Evolutionary conservation across 2,797 vertebrate species (phyloP).

Genomic region (Balearica regulorum): DNA sequence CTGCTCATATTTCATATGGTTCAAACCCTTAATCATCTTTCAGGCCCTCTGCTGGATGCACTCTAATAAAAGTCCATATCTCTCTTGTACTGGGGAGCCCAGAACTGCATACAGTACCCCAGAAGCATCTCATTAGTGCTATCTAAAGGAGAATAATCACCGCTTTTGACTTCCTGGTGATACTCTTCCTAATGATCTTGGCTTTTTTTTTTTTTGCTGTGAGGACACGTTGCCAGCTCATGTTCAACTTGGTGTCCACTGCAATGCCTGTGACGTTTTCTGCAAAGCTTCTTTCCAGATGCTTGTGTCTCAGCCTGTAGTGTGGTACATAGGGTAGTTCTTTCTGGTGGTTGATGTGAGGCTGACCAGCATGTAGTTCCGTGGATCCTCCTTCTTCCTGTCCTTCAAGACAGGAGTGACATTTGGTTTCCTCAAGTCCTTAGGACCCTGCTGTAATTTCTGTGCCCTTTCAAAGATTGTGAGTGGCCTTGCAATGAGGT

Average conservation of each 20-base stretch:
- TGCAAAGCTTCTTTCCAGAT: background rate
- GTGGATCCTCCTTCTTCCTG: background rate
- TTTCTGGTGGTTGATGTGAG: background rate
- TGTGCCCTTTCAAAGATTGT: background rate
- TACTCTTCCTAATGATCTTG: background rate
- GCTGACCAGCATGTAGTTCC: background rate
- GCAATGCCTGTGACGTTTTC: background rate
- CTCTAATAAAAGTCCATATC: accelerated
- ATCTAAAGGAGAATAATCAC: background rate
- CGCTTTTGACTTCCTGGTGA: background rate
- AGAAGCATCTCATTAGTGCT: background rate
- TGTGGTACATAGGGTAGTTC: background rate
- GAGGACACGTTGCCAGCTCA: background rate
- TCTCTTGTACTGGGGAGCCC: background rate
- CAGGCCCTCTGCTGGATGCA: background rate
- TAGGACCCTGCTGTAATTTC: background rate
- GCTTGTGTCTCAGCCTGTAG: background rate
- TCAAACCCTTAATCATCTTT: background rate
- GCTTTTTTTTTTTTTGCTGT: background rate
- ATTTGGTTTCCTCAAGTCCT: background rate
- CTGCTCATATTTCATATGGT: background rate
- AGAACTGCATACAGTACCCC: background rate
- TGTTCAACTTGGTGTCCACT: background rate
- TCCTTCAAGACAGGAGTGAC: background rate
- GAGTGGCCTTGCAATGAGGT: background rate